phyloP scores from a whole-genome alignment of 2,888 invertebrate genomes.

The Boloria selene region DNA sequence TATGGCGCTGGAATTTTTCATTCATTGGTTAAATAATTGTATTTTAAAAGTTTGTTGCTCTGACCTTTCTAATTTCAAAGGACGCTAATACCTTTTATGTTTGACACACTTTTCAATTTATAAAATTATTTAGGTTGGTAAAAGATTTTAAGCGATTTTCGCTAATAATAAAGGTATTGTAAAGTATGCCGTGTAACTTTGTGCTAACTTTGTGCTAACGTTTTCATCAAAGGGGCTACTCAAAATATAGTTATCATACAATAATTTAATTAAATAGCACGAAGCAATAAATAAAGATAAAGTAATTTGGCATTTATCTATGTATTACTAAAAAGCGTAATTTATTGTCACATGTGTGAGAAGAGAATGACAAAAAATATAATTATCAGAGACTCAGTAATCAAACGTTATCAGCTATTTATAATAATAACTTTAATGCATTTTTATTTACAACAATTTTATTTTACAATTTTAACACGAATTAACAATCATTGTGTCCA shows the following conservation, averaged over 20 bases:
- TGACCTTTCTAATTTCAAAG: too few relatives aligned
- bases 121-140: too few relatives aligned
- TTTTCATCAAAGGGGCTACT: neutral
- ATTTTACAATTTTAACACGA: conserved; percentile 61
- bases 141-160: neutral
- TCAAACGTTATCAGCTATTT: conserved; percentile 40
- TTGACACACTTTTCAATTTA: too few relatives aligned
- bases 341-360: conserved; percentile 81
- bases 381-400: conserved; percentile 45
- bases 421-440: conserved; percentile 45
- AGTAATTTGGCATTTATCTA: conserved; percentile 67
- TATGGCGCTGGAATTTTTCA: too few relatives aligned
- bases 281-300: conserved; percentile 23
- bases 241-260: conserved; percentile 10
- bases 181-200: neutral
- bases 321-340: conserved; percentile 75
- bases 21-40: too few relatives aligned
- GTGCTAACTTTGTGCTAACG: neutral
- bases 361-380: conserved; percentile 61
- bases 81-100: too few relatives aligned
- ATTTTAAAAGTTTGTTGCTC: too few relatives aligned
- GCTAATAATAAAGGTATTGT: neutral
- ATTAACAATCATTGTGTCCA: conserved; percentile 55
- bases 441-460: conserved; percentile 53
- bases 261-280: neutral